phyloP scores from a whole-genome alignment of 1,140 invertebrate genomes.

The Heliothis subflexa region DNA sequence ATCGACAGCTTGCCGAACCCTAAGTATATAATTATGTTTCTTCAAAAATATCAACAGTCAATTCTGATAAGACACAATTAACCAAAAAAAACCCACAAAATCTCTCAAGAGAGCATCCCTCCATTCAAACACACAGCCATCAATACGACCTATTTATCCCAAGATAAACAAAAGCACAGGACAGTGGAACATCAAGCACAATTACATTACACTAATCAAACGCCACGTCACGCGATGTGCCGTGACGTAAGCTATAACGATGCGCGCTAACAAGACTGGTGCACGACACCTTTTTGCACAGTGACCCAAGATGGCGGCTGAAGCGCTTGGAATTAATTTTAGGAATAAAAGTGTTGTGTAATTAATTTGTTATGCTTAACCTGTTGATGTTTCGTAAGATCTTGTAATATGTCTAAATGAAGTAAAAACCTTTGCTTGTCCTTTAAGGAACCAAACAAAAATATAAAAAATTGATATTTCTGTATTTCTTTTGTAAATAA shows the following conservation, averaged over 20 bases:
- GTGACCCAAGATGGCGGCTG: neutral
- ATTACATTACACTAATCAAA: conserved; percentile 55
- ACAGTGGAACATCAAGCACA: conserved; percentile 7
- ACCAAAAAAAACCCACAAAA: neutral
- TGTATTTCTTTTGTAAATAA: too few relatives aligned
- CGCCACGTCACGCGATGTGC: conserved; percentile 52
- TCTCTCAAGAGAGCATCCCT: neutral
- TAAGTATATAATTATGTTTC: too few relatives aligned
- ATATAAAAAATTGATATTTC: too few relatives aligned
- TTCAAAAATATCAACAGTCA: too few relatives aligned
- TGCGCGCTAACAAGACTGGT: conserved; percentile 49
- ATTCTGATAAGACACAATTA: neutral
- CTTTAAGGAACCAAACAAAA: too few relatives aligned
- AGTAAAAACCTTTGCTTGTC: too few relatives aligned
- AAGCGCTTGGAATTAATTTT: neutral
- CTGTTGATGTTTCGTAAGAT: too few relatives aligned
- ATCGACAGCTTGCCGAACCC: too few relatives aligned
- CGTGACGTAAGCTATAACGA: conserved; percentile 34
- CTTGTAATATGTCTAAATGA: too few relatives aligned
- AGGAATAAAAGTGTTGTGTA: neutral
- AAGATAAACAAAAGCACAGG: conserved; percentile 19
- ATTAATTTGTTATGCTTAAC: too few relatives aligned
- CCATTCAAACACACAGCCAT: neutral
- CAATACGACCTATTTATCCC: neutral
- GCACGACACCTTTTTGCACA: conserved; percentile 45